Evolutionary conservation across 30 jellyfish, hydroid and myxozoan genomes (phyloP), one percentile per base, ranked within the genome.

Genomic region (Aurelia aurita complex sp. Pacific): DNA sequence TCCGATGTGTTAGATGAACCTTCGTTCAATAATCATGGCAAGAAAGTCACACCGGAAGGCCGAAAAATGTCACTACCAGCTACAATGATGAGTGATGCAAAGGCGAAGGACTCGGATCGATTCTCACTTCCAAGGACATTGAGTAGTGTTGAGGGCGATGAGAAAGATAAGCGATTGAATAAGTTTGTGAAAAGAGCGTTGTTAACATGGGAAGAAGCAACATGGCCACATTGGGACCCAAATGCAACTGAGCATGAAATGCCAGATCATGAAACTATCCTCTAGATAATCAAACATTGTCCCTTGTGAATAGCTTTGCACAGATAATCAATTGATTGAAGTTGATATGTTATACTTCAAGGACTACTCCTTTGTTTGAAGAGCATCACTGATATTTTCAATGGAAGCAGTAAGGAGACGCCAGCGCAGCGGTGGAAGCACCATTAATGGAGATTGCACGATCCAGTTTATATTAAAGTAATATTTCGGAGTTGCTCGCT

Each of bases 211-310:
- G 89, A 86, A 59, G 95, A 77, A 29, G 81, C 82, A 33, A 86
- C 87, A 15, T 91, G 97, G 97, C 90, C 98, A n/a, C 90, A 91
- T 61, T 91, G 98, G 98, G 86, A 73, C 51, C 80, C 80, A 14
- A 65, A 73, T 57, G 87, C 94, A 0, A 73, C 85, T 14, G 90
- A 90, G 12, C 82, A 85, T 67, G 95, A 86, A 29, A 69, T 91
- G 85, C 98, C 98, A 17, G 90, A 81, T 46, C 98, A 91, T 64
- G 98, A 91, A 46, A 91, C 98, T 17, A 76, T 69, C 33, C 87
- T 91, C 19, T 91, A 77, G 57, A 61, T 38, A 7, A 17, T 23
- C 17, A 16, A 66, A 13, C n/a, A 23, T 29, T 63, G 35, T 18
- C 36, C 72, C 36, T 63, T 10, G 15, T 18, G 35, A n/a, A 63